phyloP scores from a whole-genome alignment of 2,113 vertebrate genomes.

The Oryzias javanicus region DNA sequence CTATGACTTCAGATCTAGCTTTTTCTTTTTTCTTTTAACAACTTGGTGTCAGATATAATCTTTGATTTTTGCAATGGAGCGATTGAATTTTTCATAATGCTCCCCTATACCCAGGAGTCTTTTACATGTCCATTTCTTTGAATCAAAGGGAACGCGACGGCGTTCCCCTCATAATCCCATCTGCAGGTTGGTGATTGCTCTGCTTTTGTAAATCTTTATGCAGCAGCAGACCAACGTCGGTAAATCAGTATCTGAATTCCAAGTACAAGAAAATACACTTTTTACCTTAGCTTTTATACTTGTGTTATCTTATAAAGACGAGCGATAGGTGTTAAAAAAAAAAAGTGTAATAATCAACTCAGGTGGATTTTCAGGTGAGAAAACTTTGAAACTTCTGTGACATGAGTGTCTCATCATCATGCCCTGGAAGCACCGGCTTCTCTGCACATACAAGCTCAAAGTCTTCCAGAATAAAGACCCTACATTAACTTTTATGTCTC shows the following conservation, averaged over 20 bases:
- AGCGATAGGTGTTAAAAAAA: no score
- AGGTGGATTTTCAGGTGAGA: background rate
- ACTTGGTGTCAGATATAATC: background rate
- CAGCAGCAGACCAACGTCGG: background rate
- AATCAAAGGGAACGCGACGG: background rate
- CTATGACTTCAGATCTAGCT: background rate
- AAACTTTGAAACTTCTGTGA: background rate
- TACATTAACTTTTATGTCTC: constrained; percentile 3
- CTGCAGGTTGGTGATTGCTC: background rate
- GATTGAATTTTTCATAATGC: background rate
- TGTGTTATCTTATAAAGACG: no score
- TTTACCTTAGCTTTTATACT: no score
- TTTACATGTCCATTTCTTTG: background rate
- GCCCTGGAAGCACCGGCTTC: fast-evolving
- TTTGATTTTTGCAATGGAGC: background rate
- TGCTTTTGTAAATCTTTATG: background rate
- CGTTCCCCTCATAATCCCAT: background rate
- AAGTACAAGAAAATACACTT: no score
- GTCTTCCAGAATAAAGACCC: constrained; percentile 3
- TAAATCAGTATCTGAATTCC: background rate
- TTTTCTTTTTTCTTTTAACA: background rate
- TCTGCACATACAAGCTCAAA: constrained; percentile 7
- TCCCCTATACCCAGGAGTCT: background rate
- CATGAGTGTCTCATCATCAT: background rate
- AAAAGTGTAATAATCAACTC: background rate